Conservation (phyloP, 2,888 invertebrate species). For the Limnephilus auricula region DNA sequence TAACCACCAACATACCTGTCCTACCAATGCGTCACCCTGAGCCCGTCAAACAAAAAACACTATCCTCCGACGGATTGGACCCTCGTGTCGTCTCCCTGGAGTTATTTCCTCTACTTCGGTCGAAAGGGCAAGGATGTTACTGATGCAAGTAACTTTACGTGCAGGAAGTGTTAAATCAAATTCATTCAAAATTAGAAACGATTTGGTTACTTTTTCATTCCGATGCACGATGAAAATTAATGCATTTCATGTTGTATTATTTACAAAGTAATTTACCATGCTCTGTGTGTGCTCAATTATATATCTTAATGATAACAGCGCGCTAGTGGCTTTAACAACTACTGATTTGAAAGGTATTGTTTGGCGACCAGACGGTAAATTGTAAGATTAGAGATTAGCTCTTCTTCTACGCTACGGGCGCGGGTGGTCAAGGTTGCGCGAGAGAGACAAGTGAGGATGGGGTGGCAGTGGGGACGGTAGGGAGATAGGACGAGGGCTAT, state of each 20-base stretch:
- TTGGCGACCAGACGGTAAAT: not conserved
- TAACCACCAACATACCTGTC: conserved; percentile 51
- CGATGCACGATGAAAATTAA: conserved; percentile 15
- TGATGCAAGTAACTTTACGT: conserved; percentile 35
- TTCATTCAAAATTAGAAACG: not conserved
- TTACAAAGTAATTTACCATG: conserved; percentile 40
- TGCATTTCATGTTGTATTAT: conserved; percentile 3
- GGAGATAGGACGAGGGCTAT: conserved; percentile 47
- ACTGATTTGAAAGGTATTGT: not conserved
- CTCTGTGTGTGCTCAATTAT: conserved; percentile 37
- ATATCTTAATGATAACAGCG: not conserved
- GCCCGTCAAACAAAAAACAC: not conserved
- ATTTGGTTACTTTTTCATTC: conserved; percentile 18
- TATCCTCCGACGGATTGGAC: not conserved
- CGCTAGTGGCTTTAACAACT: not conserved
- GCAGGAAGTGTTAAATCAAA: conserved; percentile 41
- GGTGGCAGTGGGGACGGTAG: not conserved
- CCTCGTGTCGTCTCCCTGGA: not conserved
- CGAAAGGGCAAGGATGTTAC: not conserved
- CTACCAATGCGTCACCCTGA: conserved; percentile 46
- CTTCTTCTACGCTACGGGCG: conserved; percentile 8
- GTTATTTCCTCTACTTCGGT: not conserved
- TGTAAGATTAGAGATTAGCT: conserved; percentile 2
- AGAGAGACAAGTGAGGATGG: not conserved
- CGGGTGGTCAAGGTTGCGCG: conserved; percentile 16